Evolutionary conservation across 2,797 vertebrate genomes (phyloP).

Genomic region (Natrix natrix): DNA sequence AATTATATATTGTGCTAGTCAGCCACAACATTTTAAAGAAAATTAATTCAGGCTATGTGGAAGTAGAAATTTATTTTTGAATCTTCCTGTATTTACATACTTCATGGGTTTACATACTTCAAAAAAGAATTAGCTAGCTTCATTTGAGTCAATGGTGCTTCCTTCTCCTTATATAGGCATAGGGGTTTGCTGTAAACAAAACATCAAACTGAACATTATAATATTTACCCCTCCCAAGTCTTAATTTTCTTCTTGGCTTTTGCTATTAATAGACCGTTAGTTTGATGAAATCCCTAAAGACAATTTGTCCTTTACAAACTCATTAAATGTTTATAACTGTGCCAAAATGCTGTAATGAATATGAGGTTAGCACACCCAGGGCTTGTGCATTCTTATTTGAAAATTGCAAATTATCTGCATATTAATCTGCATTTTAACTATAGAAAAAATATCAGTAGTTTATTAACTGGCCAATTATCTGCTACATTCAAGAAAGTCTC

Average conservation of each 20-base stretch:
- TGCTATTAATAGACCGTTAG: constrained; percentile 55
- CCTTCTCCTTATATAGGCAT: background rate
- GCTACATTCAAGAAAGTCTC: background rate
- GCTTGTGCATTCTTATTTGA: constrained; percentile 51
- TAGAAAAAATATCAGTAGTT: constrained; percentile 14
- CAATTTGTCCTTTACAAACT: constrained; percentile 70
- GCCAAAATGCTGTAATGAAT: constrained; percentile 68
- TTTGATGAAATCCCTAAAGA: constrained; percentile 68
- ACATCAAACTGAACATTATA: background rate
- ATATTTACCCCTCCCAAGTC: background rate
- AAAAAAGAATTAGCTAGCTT: constrained; percentile 11
- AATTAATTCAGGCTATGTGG: background rate
- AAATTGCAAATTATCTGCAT: constrained; percentile 27
- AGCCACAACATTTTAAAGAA: background rate
- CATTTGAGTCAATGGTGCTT: background rate
- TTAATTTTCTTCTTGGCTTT: constrained; percentile 49
- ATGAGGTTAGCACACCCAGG: constrained; percentile 55
- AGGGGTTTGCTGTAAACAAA: constrained; percentile 9
- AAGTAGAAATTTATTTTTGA: background rate
- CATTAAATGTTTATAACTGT: constrained; percentile 68
- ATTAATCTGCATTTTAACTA: constrained; percentile 38
- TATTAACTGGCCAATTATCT: background rate
- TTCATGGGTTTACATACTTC: background rate
- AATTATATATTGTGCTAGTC: background rate
- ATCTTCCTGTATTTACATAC: background rate